Percentiles rank a stretch among this genome's conserved stretches.
Evolutionary conservation across 2,113 vertebrate species (phyloP).

Genomic region (Chlamydotis undulata): DNA sequence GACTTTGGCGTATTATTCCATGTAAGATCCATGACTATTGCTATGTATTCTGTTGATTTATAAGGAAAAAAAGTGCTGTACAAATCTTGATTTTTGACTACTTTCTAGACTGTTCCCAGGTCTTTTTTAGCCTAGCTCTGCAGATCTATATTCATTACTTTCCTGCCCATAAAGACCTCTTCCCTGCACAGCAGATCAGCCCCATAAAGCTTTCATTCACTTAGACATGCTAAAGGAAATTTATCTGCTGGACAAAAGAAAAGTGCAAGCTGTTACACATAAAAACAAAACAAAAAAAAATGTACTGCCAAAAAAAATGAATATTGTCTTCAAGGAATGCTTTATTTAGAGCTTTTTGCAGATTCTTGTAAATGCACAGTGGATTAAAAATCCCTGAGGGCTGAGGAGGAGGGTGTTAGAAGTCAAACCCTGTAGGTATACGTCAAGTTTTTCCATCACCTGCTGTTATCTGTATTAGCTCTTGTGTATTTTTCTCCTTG

Average conservation of each 20-base stretch:
- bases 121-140: not conserved
- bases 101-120: not conserved
- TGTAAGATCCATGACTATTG: not conserved
- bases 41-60: not conserved
- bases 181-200: not conserved
- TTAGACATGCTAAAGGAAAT: not conserved
- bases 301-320: not conserved
- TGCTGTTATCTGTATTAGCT: not conserved
- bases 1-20: not conserved
- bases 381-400: not conserved
- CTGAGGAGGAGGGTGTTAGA: not conserved
- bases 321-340: not conserved
- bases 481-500: not conserved
- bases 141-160: not conserved
- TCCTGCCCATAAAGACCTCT: not conserved
- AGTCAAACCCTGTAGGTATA: not conserved
- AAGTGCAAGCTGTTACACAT: not conserved
- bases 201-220: not conserved
- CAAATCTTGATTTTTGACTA: not conserved
- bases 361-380: not conserved
- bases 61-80: not conserved
- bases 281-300: not conserved
- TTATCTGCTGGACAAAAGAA: not conserved
- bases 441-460: not conserved
- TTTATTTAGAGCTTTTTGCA: not conserved